phyloP scores from a whole-genome alignment of 2,888 invertebrate species.

The Vanessa cardui region DNA sequence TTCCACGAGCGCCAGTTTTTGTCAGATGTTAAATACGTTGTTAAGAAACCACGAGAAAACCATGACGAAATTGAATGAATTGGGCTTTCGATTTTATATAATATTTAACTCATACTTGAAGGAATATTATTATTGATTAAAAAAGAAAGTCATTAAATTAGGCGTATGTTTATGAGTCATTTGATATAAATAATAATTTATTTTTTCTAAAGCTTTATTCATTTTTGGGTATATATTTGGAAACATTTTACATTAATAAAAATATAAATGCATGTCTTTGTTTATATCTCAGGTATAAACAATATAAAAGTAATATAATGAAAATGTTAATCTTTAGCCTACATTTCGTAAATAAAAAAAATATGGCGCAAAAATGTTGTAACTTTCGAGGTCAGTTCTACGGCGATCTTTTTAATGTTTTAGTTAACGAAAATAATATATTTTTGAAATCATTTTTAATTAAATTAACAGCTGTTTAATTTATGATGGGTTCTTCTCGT shows the following conservation, averaged over 20 bases:
- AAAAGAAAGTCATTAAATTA: no score
- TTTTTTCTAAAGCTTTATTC: no score
- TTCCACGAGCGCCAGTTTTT: slow-evolving; percentile 28
- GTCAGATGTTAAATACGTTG: slow-evolving; percentile 41
- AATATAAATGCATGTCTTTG: no score
- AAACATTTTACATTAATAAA: no score
- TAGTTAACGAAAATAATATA: slow-evolving; percentile 53
- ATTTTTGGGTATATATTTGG: no score
- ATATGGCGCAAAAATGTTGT: slow-evolving; percentile 70
- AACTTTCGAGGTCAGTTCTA: slow-evolving; percentile 59
- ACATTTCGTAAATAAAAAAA: slow-evolving; percentile 68
- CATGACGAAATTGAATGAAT: no score
- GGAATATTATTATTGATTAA: no score
- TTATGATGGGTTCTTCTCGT: not conserved
- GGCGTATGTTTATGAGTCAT: no score
- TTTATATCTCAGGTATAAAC: no score
- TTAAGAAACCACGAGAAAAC: slow-evolving; percentile 39
- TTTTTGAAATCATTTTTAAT: slow-evolving; percentile 40
- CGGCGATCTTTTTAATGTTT: slow-evolving; percentile 44
- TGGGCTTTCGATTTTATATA: not conserved
- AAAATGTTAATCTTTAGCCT: slow-evolving; percentile 54
- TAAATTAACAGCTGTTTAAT: not conserved
- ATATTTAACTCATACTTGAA: not conserved
- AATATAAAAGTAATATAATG: not conserved
- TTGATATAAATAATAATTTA: no score